A percentile compares a stretch with the other conserved stretches of the same genome.
Evolutionary conservation across 2,888 invertebrate genomes (phyloP).

Genomic region (Lithophane semibrunnea): DNA sequence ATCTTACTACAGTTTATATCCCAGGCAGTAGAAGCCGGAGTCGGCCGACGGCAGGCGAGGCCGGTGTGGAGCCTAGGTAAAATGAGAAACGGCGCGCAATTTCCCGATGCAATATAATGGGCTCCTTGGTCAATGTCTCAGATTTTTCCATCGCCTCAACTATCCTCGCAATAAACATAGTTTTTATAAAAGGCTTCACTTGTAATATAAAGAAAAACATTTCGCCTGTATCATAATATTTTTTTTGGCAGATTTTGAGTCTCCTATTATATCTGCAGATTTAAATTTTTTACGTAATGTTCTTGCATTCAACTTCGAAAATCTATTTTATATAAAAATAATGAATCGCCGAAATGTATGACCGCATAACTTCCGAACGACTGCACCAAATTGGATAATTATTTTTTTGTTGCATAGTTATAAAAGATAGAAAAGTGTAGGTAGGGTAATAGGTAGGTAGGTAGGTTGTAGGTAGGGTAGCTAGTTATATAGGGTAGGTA

Average conservation of each 20-base stretch:
- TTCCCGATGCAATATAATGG: conserved; percentile 53
- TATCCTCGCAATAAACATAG: conserved; percentile 8
- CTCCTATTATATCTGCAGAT: neutral
- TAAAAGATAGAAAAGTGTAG: too few species aligned
- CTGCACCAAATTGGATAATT: too few species aligned
- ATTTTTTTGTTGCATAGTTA: too few species aligned
- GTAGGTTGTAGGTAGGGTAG: too few species aligned
- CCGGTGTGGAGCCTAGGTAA: conserved; percentile 12
- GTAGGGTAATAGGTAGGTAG: too few species aligned
- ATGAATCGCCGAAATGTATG: too few species aligned
- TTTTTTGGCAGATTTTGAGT: neutral
- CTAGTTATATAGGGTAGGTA: too few species aligned
- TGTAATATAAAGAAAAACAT: neutral
- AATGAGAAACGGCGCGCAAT: conserved; percentile 34
- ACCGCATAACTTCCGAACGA: too few species aligned
- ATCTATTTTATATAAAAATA: too few species aligned
- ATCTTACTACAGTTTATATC: neutral
- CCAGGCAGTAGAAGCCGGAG: neutral
- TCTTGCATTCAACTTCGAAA: too few species aligned
- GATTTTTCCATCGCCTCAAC: conserved; percentile 41
- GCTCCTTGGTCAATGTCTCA: conserved; percentile 54
- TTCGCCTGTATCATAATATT: neutral
- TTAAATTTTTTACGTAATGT: too few species aligned
- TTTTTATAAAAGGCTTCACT: neutral
- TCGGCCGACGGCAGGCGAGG: too few species aligned